These are phyloP conservation scores for Pristionchus mayeri DNA, from an alignment of 2,888 invertebrate species.

Conservation along the genomic window DNA sequence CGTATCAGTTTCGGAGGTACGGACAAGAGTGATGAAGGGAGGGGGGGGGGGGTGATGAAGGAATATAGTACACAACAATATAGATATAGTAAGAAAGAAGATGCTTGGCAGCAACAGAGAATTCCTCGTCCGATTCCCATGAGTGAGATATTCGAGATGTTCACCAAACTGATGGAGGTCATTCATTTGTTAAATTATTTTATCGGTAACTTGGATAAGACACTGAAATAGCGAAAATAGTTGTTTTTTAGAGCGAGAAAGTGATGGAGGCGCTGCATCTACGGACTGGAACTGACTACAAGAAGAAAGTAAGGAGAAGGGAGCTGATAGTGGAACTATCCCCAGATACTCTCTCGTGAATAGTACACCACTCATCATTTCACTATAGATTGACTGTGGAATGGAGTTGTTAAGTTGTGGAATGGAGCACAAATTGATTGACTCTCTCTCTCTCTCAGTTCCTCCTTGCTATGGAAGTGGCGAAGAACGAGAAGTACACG, in stretches of 20 bases:
- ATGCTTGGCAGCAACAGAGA: background rate
- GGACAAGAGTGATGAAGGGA: background rate
- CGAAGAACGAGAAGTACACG: background rate
- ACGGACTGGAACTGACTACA: background rate
- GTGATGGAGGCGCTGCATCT: background rate
- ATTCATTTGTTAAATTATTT: background rate
- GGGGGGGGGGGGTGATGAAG: background rate
- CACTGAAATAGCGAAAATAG: background rate
- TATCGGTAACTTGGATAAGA: background rate
- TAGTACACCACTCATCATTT: too few relatives aligned
- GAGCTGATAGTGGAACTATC: background rate
- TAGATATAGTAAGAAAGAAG: background rate
- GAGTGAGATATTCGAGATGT: background rate
- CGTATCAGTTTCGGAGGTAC: background rate
- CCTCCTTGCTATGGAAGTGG: background rate
- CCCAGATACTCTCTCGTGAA: background rate
- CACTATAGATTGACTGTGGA: too few relatives aligned
- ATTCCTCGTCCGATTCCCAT: background rate
- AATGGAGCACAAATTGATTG: background rate
- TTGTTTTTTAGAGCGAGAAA: background rate
- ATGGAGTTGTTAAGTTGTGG: background rate
- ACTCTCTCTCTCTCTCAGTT: background rate
- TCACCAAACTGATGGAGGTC: background rate
- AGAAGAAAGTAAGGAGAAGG: slow-evolving; percentile 13
- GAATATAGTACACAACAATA: background rate